A percentile compares a stretch with the other conserved stretches of the same genome.
Conservation (phyloP, 1,140 invertebrate species). For the Diachasmimorpha longicaudata region DNA sequence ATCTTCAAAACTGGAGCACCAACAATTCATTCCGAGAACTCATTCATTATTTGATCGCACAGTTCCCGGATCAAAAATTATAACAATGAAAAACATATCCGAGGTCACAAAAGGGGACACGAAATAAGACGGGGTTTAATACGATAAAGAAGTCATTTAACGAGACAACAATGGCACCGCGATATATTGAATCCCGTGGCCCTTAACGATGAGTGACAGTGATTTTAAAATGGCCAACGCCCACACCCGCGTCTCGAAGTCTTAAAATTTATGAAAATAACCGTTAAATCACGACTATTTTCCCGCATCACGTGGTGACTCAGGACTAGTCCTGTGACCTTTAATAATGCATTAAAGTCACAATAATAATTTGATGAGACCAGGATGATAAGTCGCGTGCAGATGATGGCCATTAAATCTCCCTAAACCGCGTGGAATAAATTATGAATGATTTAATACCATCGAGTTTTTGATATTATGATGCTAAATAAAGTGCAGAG, state of each 20-base stretch:
- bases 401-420: background rate
- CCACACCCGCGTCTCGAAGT: background rate
- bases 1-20: too few species aligned
- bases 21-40: too few species aligned
- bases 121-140: conserved; percentile 31
- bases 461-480: background rate
- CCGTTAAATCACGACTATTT: background rate
- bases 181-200: conserved; percentile 40
- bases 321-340: background rate
- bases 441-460: conserved; percentile 9
- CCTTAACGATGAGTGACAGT: conserved; percentile 43
- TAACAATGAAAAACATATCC: background rate
- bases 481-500: background rate
- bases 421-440: background rate
- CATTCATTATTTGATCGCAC: too few species aligned
- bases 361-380: background rate
- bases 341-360: background rate
- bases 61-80: too few species aligned
- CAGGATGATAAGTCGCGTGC: background rate
- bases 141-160: conserved; percentile 54
- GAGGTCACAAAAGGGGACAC: background rate
- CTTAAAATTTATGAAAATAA: background rate
- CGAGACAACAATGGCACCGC: conserved; percentile 39
- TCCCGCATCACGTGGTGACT: background rate
- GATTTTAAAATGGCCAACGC: conserved; percentile 37